Evolutionary conservation across 1,140 invertebrate species (phyloP), one percentile per base, ranked within the genome.

Genomic region (Thalassaphorura encarpata): DNA sequence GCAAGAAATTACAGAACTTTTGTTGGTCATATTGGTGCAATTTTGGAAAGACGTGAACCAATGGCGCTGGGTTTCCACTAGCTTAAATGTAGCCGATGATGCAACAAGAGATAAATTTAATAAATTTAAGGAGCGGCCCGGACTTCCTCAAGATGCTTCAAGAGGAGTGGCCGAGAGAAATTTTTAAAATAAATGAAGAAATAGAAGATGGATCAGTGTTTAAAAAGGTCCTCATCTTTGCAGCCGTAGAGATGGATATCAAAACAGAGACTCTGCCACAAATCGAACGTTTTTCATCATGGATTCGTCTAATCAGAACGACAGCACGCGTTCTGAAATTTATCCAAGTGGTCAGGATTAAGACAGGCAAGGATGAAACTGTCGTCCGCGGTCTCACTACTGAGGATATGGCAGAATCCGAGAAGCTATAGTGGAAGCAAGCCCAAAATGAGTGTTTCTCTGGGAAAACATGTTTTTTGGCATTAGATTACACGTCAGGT

Each of bases 1-100:
- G 48, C 26, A 15, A 26, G 31, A 15, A 36, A 27, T 3, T 62
- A 36, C 36, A 46, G 63, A 13, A 46, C 26, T 13, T 66, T 58
- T 57, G 54, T 66, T 3, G 61, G 52, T 43, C 49, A 66, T 33
- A 33, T 67, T 13, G 64, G 54, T 19, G 56, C 62, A 49, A 66
- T 67, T 29, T 24, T 47, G 28, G 63, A 66, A 28, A 21, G 42
- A 55, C n/a, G 50, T n/a, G 1, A 19, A 27, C 18, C 43, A 64
- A 27, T 66, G 62, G 66, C 47, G 46, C 3, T 63, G 62, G 52
- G 52, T 66, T 16, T 53, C 61, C 3, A 56, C 58, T 1, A 26
- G 52, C 2, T 18, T 36, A 3, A 67, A 67, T 41, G 52, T 62
- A 2, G 61, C 62, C 1, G 66, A 67, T 46, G 58, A 66, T 21